Evolutionary conservation across 2,113 vertebrate species (phyloP), one percentile per base, ranked within the genome.

Genomic region (Uria lomvia): DNA sequence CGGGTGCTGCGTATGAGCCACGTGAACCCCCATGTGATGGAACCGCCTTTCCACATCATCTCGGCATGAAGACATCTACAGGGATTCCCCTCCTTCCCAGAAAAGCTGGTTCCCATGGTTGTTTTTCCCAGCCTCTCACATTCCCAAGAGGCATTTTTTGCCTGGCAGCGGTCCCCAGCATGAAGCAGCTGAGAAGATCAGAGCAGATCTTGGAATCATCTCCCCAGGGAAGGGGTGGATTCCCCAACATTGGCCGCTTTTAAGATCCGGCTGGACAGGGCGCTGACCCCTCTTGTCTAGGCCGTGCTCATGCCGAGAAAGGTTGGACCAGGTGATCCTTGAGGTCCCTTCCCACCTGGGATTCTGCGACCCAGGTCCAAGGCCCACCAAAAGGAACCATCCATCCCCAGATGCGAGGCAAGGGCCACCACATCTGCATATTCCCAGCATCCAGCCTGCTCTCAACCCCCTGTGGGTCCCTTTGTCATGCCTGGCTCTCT

Each of bases 401-500:
- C 56, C 40, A 2, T 14, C 11, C 60, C 49, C 74, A 49, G 53
- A 42, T 3, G 1, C 1, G 1, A 22, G 63, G 47, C 52, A 19
- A 47, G 26, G 58, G 52, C 52, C 30, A 5, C 38, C 29, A 21
- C 3, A 3, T 23, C 52, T 15, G 12, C 24, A 1, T 10, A 11
- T 32, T 6, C 45, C 29, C 50, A 15, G 7, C 6, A 8, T 4
- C 56, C 40, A 50, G 3, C 53, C 49, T 15, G 17, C n/a, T 43
- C 58, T 27, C 62, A 40, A 7, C 11, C 26, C 20, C 32, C 18
- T 6, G n/a, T 1, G 24, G 42, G 24, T 21, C 47, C 34, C 16
- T 45, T 38, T 22, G 2, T 5, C 30, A 2, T 1, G 15, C 22
- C 3, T 5, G 24, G 3, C 32, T 36, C 26, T 22, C 29, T 47